Evolutionary conservation across 2,113 vertebrate species (phyloP).

Genomic region (Nymphicus hollandicus): DNA sequence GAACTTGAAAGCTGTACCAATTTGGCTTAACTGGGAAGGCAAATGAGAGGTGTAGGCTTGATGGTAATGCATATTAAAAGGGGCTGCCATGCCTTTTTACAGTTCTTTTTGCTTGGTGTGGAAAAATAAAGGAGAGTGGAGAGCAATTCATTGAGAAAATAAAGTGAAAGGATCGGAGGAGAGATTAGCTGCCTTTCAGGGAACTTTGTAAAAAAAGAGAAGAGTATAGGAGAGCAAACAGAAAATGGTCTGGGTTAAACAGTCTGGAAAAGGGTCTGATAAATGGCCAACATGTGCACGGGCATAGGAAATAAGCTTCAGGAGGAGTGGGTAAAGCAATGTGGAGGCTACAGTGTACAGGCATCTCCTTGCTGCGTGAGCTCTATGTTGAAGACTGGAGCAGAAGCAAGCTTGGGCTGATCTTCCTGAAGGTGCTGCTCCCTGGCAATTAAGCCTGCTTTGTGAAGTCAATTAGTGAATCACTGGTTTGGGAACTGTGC

Average conservation of each 20-base stretch:
- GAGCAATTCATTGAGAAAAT: not conserved
- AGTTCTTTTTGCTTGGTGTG: not conserved
- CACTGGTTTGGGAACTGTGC: not conserved
- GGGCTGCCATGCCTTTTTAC: not conserved
- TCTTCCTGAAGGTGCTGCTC: not conserved
- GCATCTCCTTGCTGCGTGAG: fast-evolving
- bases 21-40: not conserved
- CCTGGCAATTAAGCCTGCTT: not conserved
- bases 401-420: not conserved
- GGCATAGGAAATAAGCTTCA: not conserved
- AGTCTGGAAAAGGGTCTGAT: not conserved
- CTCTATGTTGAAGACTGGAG: not conserved
- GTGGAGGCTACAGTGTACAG: not conserved
- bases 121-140: not conserved
- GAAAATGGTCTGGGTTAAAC: not conserved
- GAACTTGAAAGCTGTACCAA: not conserved
- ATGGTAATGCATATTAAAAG: not conserved
- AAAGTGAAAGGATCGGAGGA: not conserved
- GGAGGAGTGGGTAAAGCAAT: not conserved
- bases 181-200: not conserved
- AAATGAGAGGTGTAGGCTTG: not conserved
- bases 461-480: not conserved
- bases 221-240: not conserved
- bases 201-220: not conserved
- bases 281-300: not conserved